Evolutionary conservation across 1,140 invertebrate species (phyloP).

Genomic region (Adoxophyes honmai): DNA sequence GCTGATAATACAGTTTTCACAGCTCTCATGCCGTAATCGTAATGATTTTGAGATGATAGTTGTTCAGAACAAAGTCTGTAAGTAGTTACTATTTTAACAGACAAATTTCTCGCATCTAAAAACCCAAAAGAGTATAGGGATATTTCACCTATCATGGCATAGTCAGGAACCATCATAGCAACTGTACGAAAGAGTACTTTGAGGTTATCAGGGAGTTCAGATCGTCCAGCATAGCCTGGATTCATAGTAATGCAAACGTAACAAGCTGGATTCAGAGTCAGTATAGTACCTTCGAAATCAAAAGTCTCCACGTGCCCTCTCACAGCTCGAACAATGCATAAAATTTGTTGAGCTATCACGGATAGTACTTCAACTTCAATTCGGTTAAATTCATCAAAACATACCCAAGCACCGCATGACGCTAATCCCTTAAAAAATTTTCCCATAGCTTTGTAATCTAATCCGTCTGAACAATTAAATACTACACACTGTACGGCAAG

Average conservation of each 20-base stretch:
- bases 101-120: constrained; percentile 90
- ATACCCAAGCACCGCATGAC: constrained; percentile 94
- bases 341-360: constrained; percentile 91
- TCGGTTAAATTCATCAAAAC: constrained; percentile 95
- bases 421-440: constrained; percentile 93
- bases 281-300: constrained; percentile 92
- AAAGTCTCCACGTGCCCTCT: constrained; percentile 84
- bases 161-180: constrained; percentile 96
- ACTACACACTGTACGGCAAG: constrained; percentile 94
- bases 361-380: constrained; percentile 95
- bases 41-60: constrained; percentile 94
- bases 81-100: constrained; percentile 94
- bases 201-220: constrained; percentile 90
- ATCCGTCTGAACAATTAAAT: constrained; percentile 94
- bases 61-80: constrained; percentile 95
- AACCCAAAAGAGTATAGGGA: constrained; percentile 96
- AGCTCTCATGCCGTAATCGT: constrained; percentile 94
- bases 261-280: constrained; percentile 90
- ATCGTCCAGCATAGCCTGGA: constrained; percentile 93
- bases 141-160: constrained; percentile 94
- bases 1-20: constrained; percentile 85
- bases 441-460: constrained; percentile 95
- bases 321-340: constrained; percentile 89
- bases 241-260: constrained; percentile 96
- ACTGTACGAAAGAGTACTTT: constrained; percentile 93